Evolutionary conservation across 1,140 invertebrate genomes (phyloP).

Genomic region (Cydia amplana): DNA sequence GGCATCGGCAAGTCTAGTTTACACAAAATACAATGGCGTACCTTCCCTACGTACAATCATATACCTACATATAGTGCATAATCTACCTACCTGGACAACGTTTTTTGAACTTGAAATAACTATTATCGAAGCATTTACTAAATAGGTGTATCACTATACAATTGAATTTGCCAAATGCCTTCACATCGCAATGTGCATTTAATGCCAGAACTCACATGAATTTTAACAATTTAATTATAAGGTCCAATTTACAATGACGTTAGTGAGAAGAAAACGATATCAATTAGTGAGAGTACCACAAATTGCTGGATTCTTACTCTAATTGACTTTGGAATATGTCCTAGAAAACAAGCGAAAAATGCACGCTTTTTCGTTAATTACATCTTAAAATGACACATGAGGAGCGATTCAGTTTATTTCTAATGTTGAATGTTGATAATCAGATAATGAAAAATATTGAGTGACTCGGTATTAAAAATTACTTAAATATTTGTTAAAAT

Average conservation of each 20-base stretch:
- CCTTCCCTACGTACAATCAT: too few relatives aligned
- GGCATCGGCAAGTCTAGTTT: too few relatives aligned
- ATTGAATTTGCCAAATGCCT: conserved; percentile 1
- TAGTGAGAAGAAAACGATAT: conserved; percentile 1
- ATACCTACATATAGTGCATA: too few relatives aligned
- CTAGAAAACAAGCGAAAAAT: conserved; percentile 8
- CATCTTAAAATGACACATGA: background rate
- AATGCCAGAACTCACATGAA: background rate
- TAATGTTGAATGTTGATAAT: too few relatives aligned
- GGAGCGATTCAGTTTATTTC: too few relatives aligned
- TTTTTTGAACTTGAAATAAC: background rate
- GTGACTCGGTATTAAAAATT: too few relatives aligned
- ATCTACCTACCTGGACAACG: background rate
- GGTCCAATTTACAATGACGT: background rate
- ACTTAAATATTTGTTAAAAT: too few relatives aligned
- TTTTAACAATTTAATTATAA: background rate
- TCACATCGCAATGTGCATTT: background rate
- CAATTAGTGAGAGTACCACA: conserved; percentile 27
- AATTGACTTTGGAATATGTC: conserved; percentile 9
- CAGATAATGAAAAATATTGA: too few relatives aligned
- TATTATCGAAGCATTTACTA: background rate
- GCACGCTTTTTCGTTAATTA: conserved; percentile 9
- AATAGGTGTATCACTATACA: conserved; percentile 1
- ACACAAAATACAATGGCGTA: too few relatives aligned
- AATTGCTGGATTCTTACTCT: conserved; percentile 22